phyloP scores from a whole-genome alignment of 2,888 invertebrate genomes.

The Nemotelus nigrinus region DNA sequence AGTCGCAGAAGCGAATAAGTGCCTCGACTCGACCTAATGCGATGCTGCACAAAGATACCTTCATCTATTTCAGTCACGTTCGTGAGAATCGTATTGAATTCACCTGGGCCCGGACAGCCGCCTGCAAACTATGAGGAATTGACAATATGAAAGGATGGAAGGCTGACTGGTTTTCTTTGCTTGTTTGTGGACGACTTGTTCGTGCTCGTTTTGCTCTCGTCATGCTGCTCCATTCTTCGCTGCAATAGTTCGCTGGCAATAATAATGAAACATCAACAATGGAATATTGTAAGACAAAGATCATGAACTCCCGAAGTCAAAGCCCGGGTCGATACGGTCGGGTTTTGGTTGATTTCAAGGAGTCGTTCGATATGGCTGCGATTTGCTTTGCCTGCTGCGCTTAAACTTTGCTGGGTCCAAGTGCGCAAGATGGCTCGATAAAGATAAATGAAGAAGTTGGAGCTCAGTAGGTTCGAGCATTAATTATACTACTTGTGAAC shows the following conservation, averaged over 20 bases:
- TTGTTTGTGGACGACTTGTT: constrained; percentile 18
- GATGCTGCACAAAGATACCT: constrained; percentile 7
- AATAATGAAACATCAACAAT: constrained; percentile 39
- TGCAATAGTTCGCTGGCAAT: constrained; percentile 6
- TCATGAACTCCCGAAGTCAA: constrained; percentile 45
- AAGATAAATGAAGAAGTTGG: constrained; percentile 50
- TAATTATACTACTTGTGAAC: constrained; percentile 45
- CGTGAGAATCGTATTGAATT: constrained; percentile 46
- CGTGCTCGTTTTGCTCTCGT: background rate
- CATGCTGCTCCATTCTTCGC: background rate
- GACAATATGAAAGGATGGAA: constrained; percentile 22
- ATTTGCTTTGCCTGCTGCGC: too few relatives aligned
- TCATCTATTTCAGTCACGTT: constrained; percentile 50
- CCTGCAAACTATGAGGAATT: constrained; percentile 3
- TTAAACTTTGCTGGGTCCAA: too few relatives aligned
- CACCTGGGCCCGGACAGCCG: constrained; percentile 28
- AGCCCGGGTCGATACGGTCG: background rate
- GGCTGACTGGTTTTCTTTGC: background rate
- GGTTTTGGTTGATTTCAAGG: background rate
- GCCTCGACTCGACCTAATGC: background rate
- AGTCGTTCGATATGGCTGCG: background rate
- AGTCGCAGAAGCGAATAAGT: background rate
- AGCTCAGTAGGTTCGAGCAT: constrained; percentile 49
- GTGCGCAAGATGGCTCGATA: constrained; percentile 44
- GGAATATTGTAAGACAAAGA: constrained; percentile 44